Evolutionary conservation across 2,797 vertebrate species (phyloP).

Genomic region (Siniperca undulata): DNA sequence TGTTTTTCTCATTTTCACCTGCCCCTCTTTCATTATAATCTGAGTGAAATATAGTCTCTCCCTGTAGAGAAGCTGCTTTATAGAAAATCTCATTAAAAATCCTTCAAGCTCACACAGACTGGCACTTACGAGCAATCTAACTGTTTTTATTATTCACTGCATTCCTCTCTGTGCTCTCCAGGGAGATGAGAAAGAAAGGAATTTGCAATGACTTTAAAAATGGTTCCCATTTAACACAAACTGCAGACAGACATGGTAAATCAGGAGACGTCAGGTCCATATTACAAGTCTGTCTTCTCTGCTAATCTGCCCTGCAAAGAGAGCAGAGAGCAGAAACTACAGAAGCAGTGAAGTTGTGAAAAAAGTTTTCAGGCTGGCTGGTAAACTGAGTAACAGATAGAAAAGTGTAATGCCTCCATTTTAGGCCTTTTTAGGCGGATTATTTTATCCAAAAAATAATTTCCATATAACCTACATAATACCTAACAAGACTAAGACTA

Average conservation of each 20-base stretch:
- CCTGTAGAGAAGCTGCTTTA: constrained; percentile 35
- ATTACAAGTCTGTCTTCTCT: constrained; percentile 28
- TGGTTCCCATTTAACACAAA: constrained; percentile 50
- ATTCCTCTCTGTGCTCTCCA: constrained; percentile 65
- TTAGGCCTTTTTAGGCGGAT: background rate
- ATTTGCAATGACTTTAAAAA: constrained; percentile 58
- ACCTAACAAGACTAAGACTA: background rate
- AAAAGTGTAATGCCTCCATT: background rate
- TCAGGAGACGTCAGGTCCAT: constrained; percentile 44
- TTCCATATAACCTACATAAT: background rate
- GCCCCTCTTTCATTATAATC: constrained; percentile 10
- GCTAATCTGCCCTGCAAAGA: constrained; percentile 21
- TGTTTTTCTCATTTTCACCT: constrained; percentile 20
- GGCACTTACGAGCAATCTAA: constrained; percentile 55
- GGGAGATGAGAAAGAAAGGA: constrained; percentile 63
- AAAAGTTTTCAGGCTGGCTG: background rate
- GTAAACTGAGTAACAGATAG: too few species aligned
- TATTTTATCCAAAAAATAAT: background rate
- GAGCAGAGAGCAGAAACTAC: background rate
- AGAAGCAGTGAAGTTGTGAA: background rate
- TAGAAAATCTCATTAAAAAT: constrained; percentile 68
- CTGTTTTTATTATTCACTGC: constrained; percentile 69
- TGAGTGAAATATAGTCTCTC: constrained; percentile 29
- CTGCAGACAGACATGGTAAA: constrained; percentile 53
- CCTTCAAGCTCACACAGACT: constrained; percentile 43